Evolutionary conservation across 1,140 invertebrate species (phyloP), one percentile per base, ranked within the genome.

Genomic region (Procambarus virginalis): DNA sequence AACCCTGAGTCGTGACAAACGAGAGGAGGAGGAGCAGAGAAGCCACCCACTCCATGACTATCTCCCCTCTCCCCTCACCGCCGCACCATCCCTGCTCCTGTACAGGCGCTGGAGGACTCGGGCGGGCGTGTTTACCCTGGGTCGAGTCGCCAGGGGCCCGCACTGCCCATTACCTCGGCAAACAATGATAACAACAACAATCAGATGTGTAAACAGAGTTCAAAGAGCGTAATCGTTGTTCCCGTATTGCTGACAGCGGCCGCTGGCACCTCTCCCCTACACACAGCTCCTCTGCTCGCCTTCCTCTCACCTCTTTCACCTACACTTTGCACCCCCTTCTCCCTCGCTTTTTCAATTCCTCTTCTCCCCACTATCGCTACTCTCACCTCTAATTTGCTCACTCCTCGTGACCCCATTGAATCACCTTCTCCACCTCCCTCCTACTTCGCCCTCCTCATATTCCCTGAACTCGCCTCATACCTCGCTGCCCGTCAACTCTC

Each of bases 111-210:
- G 51, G 51, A 55, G 12, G 4, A 1, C 8, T 8, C 12, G 51
- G 51, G 51, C 51, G 51, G 51, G 51, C 12, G 68, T 73, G 68
- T 73, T 73, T 73, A 73, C 68, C n/a, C 4, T 34, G n/a, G 22
- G 14, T 4, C 68, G 2, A 10, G n/a, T 22, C n/a, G 5, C 22
- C 68, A n/a, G n/a, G 68, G n/a, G 22, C n/a, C 68, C 6, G 5
- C 68, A 73, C 68, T 73, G 68, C n/a, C 68, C 68, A 73, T 73
- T 73, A 73, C 68, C 68, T 73, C 68, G 68, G 68, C 68, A 73
- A 73, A 73, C 68, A 73, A 73, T 20, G 68, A 73, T 73, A 73
- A 73, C 68, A 73, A 73, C 68, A 73, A 73, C 68, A 73, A 73
- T 73, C 68, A 73, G 14, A 73, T 34, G 8, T 8, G 68, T 20